A percentile compares a stretch with the other conserved stretches of the same genome.
These are phyloP conservation scores for Cheilosia variabilis DNA, from an alignment of 2,888 invertebrate genomes.

Conservation along the genomic window DNA sequence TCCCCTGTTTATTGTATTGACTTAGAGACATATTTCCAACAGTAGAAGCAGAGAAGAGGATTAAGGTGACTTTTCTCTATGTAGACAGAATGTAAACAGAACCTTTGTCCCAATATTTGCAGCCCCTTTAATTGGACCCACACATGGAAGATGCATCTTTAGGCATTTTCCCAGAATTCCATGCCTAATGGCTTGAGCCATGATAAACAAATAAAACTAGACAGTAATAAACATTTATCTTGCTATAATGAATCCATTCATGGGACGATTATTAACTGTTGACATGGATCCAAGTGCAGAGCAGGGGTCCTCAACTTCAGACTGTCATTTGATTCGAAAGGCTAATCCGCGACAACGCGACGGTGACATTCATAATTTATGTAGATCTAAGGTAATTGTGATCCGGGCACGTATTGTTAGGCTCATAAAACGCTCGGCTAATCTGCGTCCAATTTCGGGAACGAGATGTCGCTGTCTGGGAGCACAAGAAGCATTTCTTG, in stretches of 20 bases:
- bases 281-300: slow-evolving; percentile 9
- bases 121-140: slow-evolving; percentile 10
- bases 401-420: slow-evolving; percentile 28
- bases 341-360: neutral
- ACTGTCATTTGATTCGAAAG: slow-evolving; percentile 28
- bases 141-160: neutral
- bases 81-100: slow-evolving; percentile 1
- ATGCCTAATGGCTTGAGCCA: neutral
- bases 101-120: slow-evolving; percentile 8
- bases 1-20: neutral
- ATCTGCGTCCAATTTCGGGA: neutral
- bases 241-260: slow-evolving; percentile 56
- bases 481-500: neutral
- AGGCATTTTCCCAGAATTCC: neutral
- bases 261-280: slow-evolving; percentile 29
- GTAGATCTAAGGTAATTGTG: slow-evolving; percentile 12
- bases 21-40: neutral
- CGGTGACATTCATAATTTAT: slow-evolving; percentile 3
- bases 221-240: slow-evolving; percentile 1
- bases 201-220: slow-evolving; percentile 48
- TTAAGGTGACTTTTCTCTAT: neutral
- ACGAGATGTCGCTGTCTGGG: slow-evolving; percentile 5
- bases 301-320: slow-evolving; percentile 13
- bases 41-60: slow-evolving; percentile 1
- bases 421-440: neutral